Conservation (phyloP, 2,113 vertebrate genomes). For the Vidua macroura region DNA sequence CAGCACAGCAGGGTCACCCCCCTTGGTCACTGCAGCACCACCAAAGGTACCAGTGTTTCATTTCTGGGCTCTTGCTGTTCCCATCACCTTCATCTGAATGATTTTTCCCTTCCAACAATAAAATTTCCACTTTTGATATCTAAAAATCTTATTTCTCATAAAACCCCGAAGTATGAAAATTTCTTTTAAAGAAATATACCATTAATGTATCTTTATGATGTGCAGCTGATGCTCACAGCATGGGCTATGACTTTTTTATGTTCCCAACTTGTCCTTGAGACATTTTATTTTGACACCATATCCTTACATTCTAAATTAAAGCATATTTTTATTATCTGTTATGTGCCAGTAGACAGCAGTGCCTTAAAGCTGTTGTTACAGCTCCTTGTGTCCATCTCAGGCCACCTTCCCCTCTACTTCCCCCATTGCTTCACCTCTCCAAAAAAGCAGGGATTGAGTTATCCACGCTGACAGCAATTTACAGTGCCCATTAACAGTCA, state of each 20-base stretch:
- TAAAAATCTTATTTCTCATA: constrained; percentile 67
- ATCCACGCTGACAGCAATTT: constrained; percentile 53
- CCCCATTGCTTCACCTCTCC: not conserved
- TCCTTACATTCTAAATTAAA: constrained; percentile 16
- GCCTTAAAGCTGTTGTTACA: constrained; percentile 10
- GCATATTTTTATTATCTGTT: constrained; percentile 64
- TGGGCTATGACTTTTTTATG: constrained; percentile 55
- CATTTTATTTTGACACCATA: constrained; percentile 50
- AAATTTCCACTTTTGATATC: constrained; percentile 63
- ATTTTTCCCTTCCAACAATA: constrained; percentile 8
- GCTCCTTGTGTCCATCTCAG: not conserved
- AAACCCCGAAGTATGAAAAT: constrained; percentile 58
- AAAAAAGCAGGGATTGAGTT: not conserved
- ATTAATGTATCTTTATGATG: constrained; percentile 74
- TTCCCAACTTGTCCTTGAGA: constrained; percentile 32
- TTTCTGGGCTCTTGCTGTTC: not conserved
- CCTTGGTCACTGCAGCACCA: not conserved
- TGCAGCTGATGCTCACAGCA: constrained; percentile 63
- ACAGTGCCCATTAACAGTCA: constrained; percentile 54
- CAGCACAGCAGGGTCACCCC: not conserved
- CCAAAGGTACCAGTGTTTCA: not conserved
- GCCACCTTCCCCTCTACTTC: constrained; percentile 12
- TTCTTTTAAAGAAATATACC: constrained; percentile 54
- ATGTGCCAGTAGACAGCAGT: constrained; percentile 36
- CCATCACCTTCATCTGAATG: not conserved